phyloP scores from a whole-genome alignment of 2,797 vertebrate species.

The Crocidura indochinensis region DNA sequence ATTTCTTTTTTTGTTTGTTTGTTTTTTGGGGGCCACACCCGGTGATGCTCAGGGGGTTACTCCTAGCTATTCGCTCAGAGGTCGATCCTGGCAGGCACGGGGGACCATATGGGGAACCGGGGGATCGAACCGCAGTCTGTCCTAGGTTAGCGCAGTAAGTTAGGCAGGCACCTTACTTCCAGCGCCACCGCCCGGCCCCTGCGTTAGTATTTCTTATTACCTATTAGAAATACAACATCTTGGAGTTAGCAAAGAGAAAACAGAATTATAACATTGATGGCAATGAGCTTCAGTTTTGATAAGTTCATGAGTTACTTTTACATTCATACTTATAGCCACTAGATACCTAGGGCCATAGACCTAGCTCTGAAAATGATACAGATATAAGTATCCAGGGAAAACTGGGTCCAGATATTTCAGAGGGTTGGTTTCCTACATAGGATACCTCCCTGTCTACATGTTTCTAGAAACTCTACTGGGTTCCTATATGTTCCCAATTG shows the following conservation, averaged over 20 bases:
- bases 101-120: no score
- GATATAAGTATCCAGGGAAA: neutral
- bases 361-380: neutral
- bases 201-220: neutral
- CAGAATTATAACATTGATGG: neutral
- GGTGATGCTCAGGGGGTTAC: no score
- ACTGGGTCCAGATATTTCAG: neutral
- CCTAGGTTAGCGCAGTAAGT: no score
- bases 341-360: neutral
- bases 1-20: no score
- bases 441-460: neutral
- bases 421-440: neutral
- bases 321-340: neutral
- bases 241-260: neutral
- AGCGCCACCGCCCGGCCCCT: no score
- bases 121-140: no score
- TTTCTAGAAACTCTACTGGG: constrained; percentile 11
- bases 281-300: neutral
- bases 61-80: no score
- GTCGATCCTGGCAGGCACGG: no score
- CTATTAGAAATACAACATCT: neutral
- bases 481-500: neutral
- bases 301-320: neutral
- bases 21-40: no score
- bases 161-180: no score